Evolutionary conservation across 2,888 invertebrate species (phyloP).

Genomic region (Mactromeris polynyma): DNA sequence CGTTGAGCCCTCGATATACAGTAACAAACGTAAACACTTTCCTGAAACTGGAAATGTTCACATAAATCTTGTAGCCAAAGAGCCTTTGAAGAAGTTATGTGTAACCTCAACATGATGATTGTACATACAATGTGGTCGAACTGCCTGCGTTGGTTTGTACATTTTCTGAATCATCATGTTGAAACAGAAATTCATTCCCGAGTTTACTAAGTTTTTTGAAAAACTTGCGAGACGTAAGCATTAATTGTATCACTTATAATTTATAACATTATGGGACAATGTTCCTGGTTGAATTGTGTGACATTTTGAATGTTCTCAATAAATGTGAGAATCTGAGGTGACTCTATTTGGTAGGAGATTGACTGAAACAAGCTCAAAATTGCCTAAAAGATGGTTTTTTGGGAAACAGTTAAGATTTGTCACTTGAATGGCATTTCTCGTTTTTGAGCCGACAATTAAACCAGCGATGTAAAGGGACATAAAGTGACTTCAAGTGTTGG

Average conservation of each 20-base stretch:
- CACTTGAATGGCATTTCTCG: neutral
- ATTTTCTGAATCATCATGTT: too few relatives aligned
- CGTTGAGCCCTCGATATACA: too few relatives aligned
- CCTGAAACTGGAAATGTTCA: too few relatives aligned
- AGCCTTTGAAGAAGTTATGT: too few relatives aligned
- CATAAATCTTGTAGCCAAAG: too few relatives aligned
- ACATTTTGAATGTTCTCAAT: neutral
- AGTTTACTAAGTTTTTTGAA: too few relatives aligned
- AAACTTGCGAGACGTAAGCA: neutral
- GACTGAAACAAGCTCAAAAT: neutral
- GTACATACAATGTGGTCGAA: too few relatives aligned
- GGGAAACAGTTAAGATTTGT: neutral
- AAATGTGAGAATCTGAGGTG: neutral
- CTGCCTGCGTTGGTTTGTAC: too few relatives aligned
- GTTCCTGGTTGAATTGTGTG: constrained; percentile 7
- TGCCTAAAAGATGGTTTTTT: neutral
- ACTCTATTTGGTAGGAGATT: too few relatives aligned
- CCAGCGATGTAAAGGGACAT: neutral
- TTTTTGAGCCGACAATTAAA: constrained; percentile 1
- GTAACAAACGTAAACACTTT: too few relatives aligned
- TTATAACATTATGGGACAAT: neutral
- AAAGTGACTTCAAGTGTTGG: neutral
- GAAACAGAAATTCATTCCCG: too few relatives aligned
- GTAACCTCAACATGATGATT: too few relatives aligned
- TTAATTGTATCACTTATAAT: neutral